Conservation (phyloP, 2,888 invertebrate species). For the Liopterus haemorrhoidalis region DNA sequence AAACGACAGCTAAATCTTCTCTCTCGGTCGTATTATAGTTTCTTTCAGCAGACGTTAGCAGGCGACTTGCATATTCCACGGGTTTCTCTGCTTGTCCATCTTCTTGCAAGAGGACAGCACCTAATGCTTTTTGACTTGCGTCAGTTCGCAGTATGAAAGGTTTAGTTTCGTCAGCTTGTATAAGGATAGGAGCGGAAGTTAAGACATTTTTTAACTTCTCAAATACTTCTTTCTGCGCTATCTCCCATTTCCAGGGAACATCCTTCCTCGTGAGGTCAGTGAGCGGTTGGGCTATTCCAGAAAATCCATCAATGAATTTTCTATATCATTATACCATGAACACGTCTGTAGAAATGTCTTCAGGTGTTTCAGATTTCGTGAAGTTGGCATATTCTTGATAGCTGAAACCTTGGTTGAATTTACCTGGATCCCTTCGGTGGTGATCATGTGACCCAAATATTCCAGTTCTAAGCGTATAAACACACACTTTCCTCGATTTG, state of each 20-base stretch:
- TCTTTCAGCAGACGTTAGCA: not conserved
- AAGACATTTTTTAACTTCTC: no score
- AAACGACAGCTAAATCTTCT: slow-evolving; percentile 27
- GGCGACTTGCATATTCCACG: slow-evolving; percentile 8
- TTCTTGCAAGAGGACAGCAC: no score
- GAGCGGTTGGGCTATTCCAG: no score
- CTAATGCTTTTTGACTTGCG: no score
- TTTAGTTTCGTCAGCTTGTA: no score
- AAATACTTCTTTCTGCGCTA: no score
- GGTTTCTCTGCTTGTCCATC: slow-evolving; percentile 11
- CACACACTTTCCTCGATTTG: not conserved
- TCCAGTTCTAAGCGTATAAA: not conserved
- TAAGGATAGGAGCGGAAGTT: no score
- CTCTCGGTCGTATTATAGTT: slow-evolving; percentile 37
- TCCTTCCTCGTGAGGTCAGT: no score
- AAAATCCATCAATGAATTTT: no score
- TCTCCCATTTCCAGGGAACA: no score
- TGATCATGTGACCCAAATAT: slow-evolving; percentile 3
- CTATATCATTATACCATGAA: slow-evolving; percentile 7
- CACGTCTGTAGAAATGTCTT: slow-evolving; percentile 5
- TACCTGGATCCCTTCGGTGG: not conserved
- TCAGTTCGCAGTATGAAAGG: no score
- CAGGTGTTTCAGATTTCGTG: slow-evolving; percentile 5
- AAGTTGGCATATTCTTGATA: not conserved
- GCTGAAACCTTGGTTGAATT: not conserved